Base-by-base conservation (phyloP, 1,140 invertebrate species). In the Medauroidea extradentata region DNA sequence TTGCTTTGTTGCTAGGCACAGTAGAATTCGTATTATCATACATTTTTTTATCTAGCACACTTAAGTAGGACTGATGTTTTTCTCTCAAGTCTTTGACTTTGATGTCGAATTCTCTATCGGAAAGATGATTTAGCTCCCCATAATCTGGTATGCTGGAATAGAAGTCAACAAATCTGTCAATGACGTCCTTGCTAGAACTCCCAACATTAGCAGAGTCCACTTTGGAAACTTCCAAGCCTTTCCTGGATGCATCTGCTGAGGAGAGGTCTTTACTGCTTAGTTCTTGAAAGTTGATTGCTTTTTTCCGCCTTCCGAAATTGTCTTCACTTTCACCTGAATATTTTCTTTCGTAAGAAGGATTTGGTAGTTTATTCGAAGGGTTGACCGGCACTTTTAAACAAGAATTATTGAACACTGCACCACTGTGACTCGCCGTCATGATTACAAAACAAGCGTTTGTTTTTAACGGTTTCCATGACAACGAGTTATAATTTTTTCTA, bases 101-200 rank as follows among this genome's bases (percentile, higher is more conserved):
- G 18, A 79, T 80, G 69, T 83, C 83, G 71, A 87, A 87, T 57
- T 88, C 85, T 60, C 80, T 79, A 55, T 83, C 81, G 0, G 85
- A 81, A 46, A 87, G 72, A 75, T 87, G 84, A 68, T 85, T 79
- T 13, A 87, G 74, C 42, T 87, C 85, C 39, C 78, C 79, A 62
- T 87, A 87, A 65, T 87, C 84, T 3, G 86, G 86, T 65, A 87
- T 87, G 54, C 83, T 87, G 27, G 79, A 76, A 34, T 83, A 78
- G 70, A 87, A 88, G 38, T 85, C 81, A 46, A 85, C 70, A 61
- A 86, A 78, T 43, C 79, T 81, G 43, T 82, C 78, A 7, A 78
- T 68, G 46, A 76, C 59, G 55, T 71, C 61, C 58, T 64, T 16
- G 66, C 57, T 2, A 71, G 72, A 46, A 63, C 68, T 19, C 50